Conservation (phyloP, 2,888 invertebrate species). For the Pandemis cinnamomeana region DNA sequence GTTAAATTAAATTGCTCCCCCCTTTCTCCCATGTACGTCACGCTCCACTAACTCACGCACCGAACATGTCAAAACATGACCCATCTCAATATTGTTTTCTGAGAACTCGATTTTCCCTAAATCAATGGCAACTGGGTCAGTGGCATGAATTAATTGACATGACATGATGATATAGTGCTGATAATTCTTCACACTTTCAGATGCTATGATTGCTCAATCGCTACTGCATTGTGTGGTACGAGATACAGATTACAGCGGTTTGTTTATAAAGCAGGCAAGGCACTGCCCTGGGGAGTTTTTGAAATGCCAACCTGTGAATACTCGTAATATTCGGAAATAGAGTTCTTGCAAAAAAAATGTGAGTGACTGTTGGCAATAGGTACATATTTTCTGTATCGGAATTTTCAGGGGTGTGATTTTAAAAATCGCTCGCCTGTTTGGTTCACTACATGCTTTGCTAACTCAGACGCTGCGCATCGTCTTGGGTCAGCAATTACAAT, state of each 20-base stretch:
- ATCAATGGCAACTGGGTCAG: slow-evolving; percentile 35
- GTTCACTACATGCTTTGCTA: no score
- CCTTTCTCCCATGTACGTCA: background rate
- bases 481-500: no score
- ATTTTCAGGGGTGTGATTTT: no score
- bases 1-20: background rate
- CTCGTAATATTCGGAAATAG: no score
- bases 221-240: slow-evolving; percentile 20
- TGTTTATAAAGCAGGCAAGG: background rate
- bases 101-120: slow-evolving; percentile 38
- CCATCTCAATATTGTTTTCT: slow-evolving; percentile 24
- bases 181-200: slow-evolving; percentile 41
- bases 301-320: no score
- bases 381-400: no score
- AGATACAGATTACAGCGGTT: background rate
- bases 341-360: no score
- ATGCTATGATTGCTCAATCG: slow-evolving; percentile 38
- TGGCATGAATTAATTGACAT: slow-evolving; percentile 39
- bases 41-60: no score
- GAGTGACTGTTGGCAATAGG: no score
- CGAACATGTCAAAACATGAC: slow-evolving; percentile 3
- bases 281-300: no score
- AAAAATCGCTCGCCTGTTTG: no score
- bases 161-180: slow-evolving; percentile 39
- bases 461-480: no score